phyloP scores from a whole-genome alignment of 64 coral and sea anemone genomes.

The Actinia equina region DNA sequence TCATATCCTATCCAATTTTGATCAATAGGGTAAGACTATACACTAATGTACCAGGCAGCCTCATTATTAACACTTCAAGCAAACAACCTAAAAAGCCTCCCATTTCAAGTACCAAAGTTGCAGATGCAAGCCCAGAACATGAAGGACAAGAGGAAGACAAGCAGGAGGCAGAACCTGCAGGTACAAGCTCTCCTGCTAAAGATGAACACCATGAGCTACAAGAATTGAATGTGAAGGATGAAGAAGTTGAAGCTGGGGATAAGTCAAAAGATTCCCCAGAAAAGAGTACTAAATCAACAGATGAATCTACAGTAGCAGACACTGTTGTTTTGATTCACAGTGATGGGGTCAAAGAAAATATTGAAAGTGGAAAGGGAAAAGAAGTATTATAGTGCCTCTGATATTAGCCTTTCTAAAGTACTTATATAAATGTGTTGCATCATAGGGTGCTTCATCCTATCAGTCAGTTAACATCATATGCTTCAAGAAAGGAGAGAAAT shows the following conservation, averaged over 20 bases:
- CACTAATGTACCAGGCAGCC: conserved; percentile 62
- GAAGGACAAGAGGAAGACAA: neutral
- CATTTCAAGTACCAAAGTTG: conserved; percentile 44
- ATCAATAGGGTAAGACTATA: conserved; percentile 49
- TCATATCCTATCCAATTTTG: neutral
- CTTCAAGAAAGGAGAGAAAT: no score
- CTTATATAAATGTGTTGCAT: no score
- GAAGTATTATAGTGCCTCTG: neutral
- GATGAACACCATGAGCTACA: neutral
- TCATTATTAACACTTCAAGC: conserved; percentile 48
- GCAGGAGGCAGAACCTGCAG: neutral
- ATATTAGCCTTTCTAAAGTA: no score
- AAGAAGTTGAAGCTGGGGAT: neutral
- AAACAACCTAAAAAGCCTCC: conserved; percentile 55
- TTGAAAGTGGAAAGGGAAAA: neutral
- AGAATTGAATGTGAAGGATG: neutral
- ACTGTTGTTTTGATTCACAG: conserved; percentile 26
- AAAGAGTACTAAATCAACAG: neutral
- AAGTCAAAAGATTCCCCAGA: neutral
- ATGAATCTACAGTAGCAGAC: neutral
- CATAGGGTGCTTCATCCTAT: no score
- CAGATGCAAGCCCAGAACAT: conserved; percentile 8
- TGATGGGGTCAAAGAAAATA: neutral
- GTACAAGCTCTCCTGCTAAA: conserved; percentile 15
- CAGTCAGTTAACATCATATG: no score